Base-by-base conservation (phyloP, 2,113 vertebrate genomes). In the Cromileptes altivelis region DNA sequence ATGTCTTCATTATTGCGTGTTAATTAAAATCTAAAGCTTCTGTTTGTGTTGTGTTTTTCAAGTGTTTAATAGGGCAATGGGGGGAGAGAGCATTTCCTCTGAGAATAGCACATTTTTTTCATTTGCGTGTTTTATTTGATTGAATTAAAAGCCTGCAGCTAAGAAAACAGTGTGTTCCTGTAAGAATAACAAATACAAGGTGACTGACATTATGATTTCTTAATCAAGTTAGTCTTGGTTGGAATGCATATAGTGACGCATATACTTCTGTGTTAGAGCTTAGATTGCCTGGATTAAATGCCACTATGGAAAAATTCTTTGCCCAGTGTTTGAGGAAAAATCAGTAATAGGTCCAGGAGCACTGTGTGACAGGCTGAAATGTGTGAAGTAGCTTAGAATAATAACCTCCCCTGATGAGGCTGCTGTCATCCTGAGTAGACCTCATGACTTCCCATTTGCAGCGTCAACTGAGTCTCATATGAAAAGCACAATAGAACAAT, bases 1-100 rank as follows among this genome's bases (percentile, higher is more conserved):
- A n/a, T 83, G 25, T 70, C 23, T 70, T 27, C 15, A 42, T 58
- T 42, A 25, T 45, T 81, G 27, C 21, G 25, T 14, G 47, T 11
- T 55, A 72, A 72, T 77, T 47, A 72, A 80, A 81, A 69, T 18
- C 25, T 37, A 61, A 53, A 70, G 60, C 52, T 45, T 70, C 70
- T 84, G 27, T 73, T 77, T 78, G 27, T 57, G 47, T 50, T 56
- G 5, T 60, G 63, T 78, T 42, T 81, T 78, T 74, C 33, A 45
- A 78, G 63, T 21, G 6, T 52, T 10, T 61, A 72, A 72, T 19
- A 55, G 55, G 73, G 68, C 45, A 62, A 67, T 42, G 25, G 37
- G 55, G n/a, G 63, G 65, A 30, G 50, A 19, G 53, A 64, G 1
- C n/a, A 33, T 70, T 11, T 53, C 30, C 17, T 58, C 75, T 70